phyloP scores from a whole-genome alignment of 2,797 vertebrate species.

The Anolis apletophallus region DNA sequence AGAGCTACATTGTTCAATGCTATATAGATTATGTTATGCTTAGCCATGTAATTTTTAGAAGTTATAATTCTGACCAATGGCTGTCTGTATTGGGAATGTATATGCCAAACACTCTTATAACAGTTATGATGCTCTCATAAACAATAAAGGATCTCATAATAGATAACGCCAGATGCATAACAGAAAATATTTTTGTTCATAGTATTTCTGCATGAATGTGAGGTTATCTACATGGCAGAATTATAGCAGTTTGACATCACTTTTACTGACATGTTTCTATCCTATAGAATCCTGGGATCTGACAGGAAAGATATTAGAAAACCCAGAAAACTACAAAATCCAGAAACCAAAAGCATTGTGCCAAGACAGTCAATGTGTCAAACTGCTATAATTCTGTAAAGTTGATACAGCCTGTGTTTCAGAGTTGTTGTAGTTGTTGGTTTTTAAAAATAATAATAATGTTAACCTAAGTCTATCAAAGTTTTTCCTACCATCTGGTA shows the following conservation, averaged over 20 bases:
- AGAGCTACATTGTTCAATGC: neutral
- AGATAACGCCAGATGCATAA: constrained; percentile 7
- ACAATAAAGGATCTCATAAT: neutral
- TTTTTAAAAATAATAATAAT: too few relatives aligned
- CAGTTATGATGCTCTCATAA: neutral
- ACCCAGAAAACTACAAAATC: too few relatives aligned
- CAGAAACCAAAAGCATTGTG: too few relatives aligned
- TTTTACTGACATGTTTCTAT: too few relatives aligned
- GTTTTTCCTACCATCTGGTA: neutral
- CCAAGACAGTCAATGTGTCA: too few relatives aligned
- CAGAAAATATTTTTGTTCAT: neutral
- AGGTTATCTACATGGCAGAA: too few relatives aligned
- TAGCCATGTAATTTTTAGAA: neutral
- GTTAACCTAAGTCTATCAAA: neutral
- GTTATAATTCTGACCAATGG: neutral
- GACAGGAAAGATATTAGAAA: too few relatives aligned
- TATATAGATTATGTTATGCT: neutral
- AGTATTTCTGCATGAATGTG: neutral
- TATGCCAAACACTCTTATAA: neutral
- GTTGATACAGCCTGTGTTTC: neutral
- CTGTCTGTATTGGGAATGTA: neutral
- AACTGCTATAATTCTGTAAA: too few relatives aligned
- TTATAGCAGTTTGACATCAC: too few relatives aligned
- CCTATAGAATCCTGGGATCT: too few relatives aligned
- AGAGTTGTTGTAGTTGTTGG: too few relatives aligned